Conservation (phyloP, 2,797 vertebrate species). For the Mormyrops boulengeri region DNA sequence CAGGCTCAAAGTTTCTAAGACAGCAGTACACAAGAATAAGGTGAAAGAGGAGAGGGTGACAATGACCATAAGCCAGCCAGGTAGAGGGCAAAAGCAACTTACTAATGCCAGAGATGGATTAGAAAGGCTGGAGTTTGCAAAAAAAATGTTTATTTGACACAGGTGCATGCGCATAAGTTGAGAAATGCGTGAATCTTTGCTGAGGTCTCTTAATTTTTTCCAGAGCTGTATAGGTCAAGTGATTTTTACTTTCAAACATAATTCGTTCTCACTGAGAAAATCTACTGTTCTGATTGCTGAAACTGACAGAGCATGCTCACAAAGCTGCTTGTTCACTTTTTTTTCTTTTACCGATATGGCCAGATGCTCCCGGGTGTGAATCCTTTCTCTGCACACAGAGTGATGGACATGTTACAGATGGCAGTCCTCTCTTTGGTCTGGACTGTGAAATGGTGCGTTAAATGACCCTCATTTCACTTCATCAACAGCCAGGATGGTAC, state of each 20-base stretch:
- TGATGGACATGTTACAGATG: conserved; percentile 59
- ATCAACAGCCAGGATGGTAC: neutral
- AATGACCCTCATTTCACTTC: neutral
- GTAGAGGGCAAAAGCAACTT: neutral
- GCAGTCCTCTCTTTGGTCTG: conserved; percentile 79
- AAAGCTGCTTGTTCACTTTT: neutral
- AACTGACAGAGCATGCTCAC: neutral
- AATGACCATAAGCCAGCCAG: neutral
- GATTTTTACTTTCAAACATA: neutral
- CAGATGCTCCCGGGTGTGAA: conserved; percentile 62
- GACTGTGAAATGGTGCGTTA: conserved; percentile 87
- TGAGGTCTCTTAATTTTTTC: neutral
- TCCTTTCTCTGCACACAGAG: conserved; percentile 60
- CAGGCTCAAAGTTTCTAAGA: neutral
- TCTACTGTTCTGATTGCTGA: neutral
- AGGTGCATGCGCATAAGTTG: neutral
- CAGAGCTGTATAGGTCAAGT: neutral
- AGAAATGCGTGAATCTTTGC: neutral
- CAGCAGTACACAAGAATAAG: neutral
- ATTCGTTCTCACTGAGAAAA: neutral
- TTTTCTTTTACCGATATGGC: neutral
- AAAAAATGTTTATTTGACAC: neutral
- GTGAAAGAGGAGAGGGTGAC: neutral
- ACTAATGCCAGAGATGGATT: neutral
- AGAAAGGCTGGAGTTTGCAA: neutral